Percentiles rank a stretch among this genome's conserved stretches.
phyloP scores from a whole-genome alignment of 2,113 vertebrate species.

The Calidris pugnax region DNA sequence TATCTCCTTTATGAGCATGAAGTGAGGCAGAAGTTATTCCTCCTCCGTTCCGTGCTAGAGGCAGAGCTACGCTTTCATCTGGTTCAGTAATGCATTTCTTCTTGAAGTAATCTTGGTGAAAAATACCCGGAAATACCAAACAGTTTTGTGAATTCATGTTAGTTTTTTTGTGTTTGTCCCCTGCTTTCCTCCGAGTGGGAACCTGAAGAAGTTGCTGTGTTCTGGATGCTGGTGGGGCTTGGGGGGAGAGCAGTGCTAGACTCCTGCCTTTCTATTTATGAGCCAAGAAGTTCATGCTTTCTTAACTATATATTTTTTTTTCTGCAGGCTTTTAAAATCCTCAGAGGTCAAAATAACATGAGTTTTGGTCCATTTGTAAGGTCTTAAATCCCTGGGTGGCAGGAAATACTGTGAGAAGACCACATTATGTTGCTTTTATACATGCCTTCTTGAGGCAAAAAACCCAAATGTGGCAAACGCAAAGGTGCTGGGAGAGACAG shows the following conservation, averaged over 20 bases:
- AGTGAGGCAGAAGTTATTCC: conserved; percentile 21
- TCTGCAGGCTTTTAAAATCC: conserved; percentile 38
- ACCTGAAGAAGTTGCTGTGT: background rate
- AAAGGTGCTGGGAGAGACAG: background rate
- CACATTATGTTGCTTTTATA: background rate
- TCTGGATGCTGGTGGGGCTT: background rate
- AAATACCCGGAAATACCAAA: background rate
- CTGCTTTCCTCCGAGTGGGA: background rate
- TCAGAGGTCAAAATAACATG: conserved; percentile 50
- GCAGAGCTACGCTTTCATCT: background rate
- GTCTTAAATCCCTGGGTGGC: conserved; percentile 44
- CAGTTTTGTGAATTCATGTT: background rate
- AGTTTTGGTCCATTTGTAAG: conserved; percentile 44
- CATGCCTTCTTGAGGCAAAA: background rate
- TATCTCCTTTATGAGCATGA: background rate
- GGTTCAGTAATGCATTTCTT: background rate
- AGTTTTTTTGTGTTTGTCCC: background rate
- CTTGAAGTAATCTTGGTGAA: background rate
- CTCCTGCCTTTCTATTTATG: background rate
- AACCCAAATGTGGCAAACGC: background rate
- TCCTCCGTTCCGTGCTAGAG: background rate
- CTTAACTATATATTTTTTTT: background rate
- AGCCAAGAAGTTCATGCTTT: background rate
- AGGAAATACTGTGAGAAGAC: conserved; percentile 42
- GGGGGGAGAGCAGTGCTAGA: background rate